phyloP scores from a whole-genome alignment of 1,140 invertebrate genomes.

The Argopecten irradians region DNA sequence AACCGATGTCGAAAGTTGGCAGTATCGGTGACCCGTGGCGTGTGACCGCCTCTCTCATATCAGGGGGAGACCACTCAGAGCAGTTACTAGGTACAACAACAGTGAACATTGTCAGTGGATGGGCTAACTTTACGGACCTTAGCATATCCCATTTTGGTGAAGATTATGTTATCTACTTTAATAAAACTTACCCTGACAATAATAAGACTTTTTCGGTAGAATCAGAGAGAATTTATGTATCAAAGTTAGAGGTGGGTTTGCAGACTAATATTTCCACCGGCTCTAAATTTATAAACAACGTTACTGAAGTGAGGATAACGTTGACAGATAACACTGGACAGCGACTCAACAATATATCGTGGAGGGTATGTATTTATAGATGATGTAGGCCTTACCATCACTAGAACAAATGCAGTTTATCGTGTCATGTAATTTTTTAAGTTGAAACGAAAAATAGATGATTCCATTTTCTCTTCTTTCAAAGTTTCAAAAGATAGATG shows the following conservation, averaged over 20 bases:
- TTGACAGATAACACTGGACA: conserved; percentile 50
- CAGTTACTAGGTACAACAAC: conserved; percentile 53
- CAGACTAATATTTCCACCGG: conserved; percentile 27
- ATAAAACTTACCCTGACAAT: conserved; percentile 53
- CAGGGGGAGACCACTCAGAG: conserved; percentile 39
- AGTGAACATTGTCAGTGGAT: conserved; percentile 56
- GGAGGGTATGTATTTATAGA: conserved; percentile 53
- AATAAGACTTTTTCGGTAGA: conserved; percentile 55
- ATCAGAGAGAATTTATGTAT: conserved; percentile 33
- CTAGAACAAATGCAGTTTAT: no score
- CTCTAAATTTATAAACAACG: conserved; percentile 31
- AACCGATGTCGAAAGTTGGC: conserved; percentile 53
- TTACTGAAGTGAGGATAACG: conserved; percentile 41
- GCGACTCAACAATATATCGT: conserved; percentile 53
- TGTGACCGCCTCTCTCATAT: conserved; percentile 49
- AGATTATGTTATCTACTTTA: conserved; percentile 60
- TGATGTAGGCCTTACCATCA: neutral
- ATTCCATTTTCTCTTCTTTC: no score
- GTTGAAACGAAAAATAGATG: no score
- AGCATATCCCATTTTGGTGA: conserved; percentile 53
- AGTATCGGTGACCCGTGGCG: conserved; percentile 52
- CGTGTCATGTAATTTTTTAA: no score
- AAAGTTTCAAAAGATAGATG: no score
- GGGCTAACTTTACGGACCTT: conserved; percentile 63
- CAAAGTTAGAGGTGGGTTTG: conserved; percentile 33